phyloP scores from a whole-genome alignment of 2,113 vertebrate genomes.

The Aix galericulata region DNA sequence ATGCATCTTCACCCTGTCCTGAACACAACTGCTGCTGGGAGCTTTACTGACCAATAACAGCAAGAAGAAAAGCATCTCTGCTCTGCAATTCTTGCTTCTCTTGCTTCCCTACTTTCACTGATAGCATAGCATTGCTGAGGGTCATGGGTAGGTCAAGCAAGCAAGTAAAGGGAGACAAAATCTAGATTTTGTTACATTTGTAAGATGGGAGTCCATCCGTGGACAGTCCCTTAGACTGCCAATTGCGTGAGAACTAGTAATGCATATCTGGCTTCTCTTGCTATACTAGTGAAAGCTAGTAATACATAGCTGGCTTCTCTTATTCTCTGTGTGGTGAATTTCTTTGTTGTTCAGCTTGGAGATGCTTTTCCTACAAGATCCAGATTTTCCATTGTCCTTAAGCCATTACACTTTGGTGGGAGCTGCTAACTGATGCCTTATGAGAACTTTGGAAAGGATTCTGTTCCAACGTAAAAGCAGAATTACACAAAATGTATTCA shows the following conservation, averaged over 20 bases:
- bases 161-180: background rate
- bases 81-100: background rate
- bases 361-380: accelerated
- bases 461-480: background rate
- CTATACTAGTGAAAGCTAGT: no score
- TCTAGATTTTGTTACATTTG: background rate
- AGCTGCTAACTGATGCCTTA: background rate
- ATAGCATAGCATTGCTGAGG: background rate
- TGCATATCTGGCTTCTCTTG: background rate
- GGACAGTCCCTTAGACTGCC: background rate
- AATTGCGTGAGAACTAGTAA: background rate
- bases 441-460: background rate
- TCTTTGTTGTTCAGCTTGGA: background rate
- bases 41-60: background rate
- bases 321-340: background rate
- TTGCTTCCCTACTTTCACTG: background rate
- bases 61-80: background rate
- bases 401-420: background rate
- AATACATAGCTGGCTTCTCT: background rate
- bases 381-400: background rate
- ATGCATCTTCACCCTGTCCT: background rate
- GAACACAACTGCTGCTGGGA: background rate
- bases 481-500: background rate
- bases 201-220: background rate
- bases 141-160: background rate